phyloP scores from a whole-genome alignment of 2,113 vertebrate species.

The Passer domesticus region DNA sequence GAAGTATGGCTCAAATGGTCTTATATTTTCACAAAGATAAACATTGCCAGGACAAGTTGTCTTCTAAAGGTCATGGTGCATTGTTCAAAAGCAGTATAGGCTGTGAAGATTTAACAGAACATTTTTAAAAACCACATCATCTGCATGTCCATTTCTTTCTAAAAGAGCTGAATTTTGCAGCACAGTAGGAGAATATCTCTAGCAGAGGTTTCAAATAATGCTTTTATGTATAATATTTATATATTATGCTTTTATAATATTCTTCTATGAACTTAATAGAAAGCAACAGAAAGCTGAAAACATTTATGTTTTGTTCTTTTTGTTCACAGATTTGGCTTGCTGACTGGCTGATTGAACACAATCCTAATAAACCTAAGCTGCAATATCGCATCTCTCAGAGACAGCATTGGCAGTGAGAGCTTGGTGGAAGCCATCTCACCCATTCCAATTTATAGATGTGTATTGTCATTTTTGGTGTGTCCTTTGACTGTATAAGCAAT shows the following conservation, averaged over 20 bases:
- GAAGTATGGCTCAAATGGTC: background rate
- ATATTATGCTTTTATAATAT: background rate
- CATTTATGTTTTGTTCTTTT: background rate
- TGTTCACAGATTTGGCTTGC: slow-evolving; percentile 87
- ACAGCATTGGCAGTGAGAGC: background rate
- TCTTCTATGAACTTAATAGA: background rate
- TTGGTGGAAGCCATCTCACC: background rate
- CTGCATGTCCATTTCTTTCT: background rate
- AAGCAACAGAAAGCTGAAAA: background rate
- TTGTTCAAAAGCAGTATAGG: background rate
- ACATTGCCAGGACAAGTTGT: background rate
- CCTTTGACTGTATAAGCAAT: background rate
- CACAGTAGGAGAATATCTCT: background rate
- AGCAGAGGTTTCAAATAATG: background rate
- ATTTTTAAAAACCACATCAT: background rate
- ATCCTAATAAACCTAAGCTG: slow-evolving; percentile 85
- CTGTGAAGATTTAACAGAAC: background rate
- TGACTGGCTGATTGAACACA: slow-evolving; percentile 90
- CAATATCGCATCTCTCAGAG: slow-evolving; percentile 17
- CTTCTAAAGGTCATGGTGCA: background rate
- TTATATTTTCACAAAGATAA: background rate
- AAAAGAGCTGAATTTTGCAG: background rate
- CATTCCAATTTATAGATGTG: background rate
- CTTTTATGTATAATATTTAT: background rate
- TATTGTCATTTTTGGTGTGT: background rate